phyloP scores from a whole-genome alignment of 2,888 invertebrate species.

The Timema podura region DNA sequence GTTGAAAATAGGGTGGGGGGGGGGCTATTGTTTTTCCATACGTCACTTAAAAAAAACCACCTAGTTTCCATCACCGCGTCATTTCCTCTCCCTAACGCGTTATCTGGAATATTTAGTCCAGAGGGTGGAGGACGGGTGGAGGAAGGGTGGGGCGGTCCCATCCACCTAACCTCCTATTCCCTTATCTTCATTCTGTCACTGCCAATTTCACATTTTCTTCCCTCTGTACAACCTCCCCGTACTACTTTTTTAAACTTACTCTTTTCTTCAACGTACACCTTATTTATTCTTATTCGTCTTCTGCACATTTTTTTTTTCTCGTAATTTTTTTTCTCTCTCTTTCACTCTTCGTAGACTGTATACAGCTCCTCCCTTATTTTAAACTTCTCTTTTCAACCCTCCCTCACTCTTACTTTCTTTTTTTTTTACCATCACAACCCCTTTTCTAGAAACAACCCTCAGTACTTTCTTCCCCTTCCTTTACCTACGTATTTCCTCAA shows the following conservation, averaged over 20 bases:
- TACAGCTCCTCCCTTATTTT: neutral
- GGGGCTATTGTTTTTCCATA: too few relatives aligned
- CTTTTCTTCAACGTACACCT: neutral
- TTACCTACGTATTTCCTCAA: neutral
- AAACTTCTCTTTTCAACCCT: neutral
- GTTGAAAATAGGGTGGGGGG: too few relatives aligned
- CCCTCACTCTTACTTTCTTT: slow-evolving; percentile 2
- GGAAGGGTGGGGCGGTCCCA: neutral
- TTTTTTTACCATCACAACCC: neutral
- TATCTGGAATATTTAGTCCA: too few relatives aligned
- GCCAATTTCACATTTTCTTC: neutral
- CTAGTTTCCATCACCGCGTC: too few relatives aligned
- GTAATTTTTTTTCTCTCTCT: neutral
- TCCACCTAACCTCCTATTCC: neutral
- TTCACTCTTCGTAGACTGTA: slow-evolving; percentile 6
- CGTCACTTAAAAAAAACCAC: too few relatives aligned
- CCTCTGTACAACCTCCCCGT: neutral
- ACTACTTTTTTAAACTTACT: neutral
- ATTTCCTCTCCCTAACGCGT: too few relatives aligned
- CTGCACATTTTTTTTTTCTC: slow-evolving; percentile 2
- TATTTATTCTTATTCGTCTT: neutral
- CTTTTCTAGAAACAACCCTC: slow-evolving; percentile 2
- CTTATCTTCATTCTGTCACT: slow-evolving; percentile 2
- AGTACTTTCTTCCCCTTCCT: slow-evolving; percentile 1
- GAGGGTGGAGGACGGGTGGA: too few relatives aligned